phyloP scores from a whole-genome alignment of 2,113 vertebrate species.

The Typhlomys cinereus region DNA sequence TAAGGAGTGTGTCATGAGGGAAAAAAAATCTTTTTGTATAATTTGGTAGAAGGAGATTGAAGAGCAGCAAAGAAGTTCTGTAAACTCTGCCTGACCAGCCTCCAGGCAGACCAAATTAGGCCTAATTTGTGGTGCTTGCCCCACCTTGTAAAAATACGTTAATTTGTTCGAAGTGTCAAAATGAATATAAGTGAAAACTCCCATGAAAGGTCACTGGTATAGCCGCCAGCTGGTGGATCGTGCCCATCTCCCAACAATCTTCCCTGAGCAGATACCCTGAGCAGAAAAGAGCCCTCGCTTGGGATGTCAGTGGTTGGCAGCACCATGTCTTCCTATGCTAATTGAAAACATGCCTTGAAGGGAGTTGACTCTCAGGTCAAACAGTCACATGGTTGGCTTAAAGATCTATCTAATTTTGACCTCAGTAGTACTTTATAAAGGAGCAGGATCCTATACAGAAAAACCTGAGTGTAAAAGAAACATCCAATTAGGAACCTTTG shows the following conservation, averaged over 20 bases:
- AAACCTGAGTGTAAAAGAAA: slow-evolving; percentile 45
- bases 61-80: not conserved
- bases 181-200: slow-evolving; percentile 65
- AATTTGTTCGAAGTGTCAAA: slow-evolving; percentile 74
- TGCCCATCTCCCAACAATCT: slow-evolving; percentile 3
- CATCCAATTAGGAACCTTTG: slow-evolving; percentile 37
- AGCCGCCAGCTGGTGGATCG: slow-evolving; percentile 37
- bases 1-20: not conserved
- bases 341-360: slow-evolving; percentile 70
- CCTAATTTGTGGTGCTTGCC: slow-evolving; percentile 56
- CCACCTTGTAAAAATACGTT: slow-evolving; percentile 68
- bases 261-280: slow-evolving; percentile 57
- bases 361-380: slow-evolving; percentile 61
- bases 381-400: slow-evolving; percentile 46
- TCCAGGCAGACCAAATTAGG: slow-evolving; percentile 64
- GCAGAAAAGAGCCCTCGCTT: slow-evolving; percentile 39
- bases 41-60: not conserved
- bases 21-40: slow-evolving; percentile 4
- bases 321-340: slow-evolving; percentile 51
- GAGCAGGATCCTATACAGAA: not conserved
- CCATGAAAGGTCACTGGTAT: slow-evolving; percentile 67
- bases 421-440: slow-evolving; percentile 52
- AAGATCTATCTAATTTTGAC: slow-evolving; percentile 63
- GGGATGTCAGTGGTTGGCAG: slow-evolving; percentile 38
- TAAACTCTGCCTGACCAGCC: slow-evolving; percentile 24